Evolutionary conservation across 2,113 vertebrate genomes (phyloP), one percentile per base, ranked within the genome.

Genomic region (Danionella cerebrum): DNA sequence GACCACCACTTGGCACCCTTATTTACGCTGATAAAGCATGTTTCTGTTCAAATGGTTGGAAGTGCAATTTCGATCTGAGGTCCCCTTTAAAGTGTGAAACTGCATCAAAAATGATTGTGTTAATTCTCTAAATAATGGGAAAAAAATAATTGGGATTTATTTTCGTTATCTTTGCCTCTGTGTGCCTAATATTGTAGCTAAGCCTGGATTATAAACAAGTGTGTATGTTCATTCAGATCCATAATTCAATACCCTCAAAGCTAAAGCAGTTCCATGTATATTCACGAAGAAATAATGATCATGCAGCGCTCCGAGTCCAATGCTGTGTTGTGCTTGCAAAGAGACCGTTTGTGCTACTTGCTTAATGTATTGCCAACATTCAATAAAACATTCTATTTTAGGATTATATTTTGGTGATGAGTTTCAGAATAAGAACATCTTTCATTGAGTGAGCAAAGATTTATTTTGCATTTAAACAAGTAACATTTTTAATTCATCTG

Each of bases 381-480:
- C 59, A 68, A 69, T 64, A 73, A 73, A 69, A 31, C 36, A 69
- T 55, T 70, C 67, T 68, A 68, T 73, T 73, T 73, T 73, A 73
- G 51, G 36, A 31, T 42, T 60, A 31, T 8, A 19, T 31, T 18
- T 21, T 44, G 13, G 14, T 51, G 24, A 14, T 22, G n/a, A 16
- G 24, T n/a, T 29, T 27, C 29, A 4, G 4, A 25, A 16, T 31
- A 42, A 42, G 5, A 27, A 18, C 21, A 22, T 12, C 16, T 29
- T 53, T 33, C 2, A 11, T 52, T 31, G 1, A 27, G 3, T 5
- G 11, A 7, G 18, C 48, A 18, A 8, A 8, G 25, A 29, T 4
- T 52, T 11, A 5, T 33, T 52, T 31, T 14, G 7, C 27, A 4
- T 22, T 6, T 6, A 51, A 29, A n/a, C 22, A n/a, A 33, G 3